Percentiles rank a stretch among this genome's conserved stretches.
phyloP scores from a whole-genome alignment of 2,797 vertebrate species.

The Tamandua tetradactyla region DNA sequence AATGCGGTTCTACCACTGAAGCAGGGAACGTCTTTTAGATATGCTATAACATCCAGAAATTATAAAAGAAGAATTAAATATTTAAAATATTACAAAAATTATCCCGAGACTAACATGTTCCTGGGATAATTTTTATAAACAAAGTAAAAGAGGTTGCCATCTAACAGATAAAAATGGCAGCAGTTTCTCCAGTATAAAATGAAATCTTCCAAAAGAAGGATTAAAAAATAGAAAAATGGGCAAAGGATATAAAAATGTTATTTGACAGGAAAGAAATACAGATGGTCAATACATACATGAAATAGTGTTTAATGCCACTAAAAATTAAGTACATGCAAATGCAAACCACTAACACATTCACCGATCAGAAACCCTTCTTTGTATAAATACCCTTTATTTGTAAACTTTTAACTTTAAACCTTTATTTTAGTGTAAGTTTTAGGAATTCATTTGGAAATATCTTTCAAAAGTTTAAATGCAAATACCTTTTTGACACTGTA shows the following conservation, averaged over 20 bases:
- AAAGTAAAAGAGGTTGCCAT: not conserved
- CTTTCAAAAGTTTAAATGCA: not conserved
- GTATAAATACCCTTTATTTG: not conserved
- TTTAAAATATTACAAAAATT: not conserved
- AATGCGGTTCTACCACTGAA: not conserved
- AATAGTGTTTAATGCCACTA: not conserved
- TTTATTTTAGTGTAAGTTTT: not conserved
- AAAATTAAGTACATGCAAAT: conserved; percentile 21
- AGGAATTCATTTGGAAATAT: not conserved
- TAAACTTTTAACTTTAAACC: not conserved
- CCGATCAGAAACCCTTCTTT: not conserved
- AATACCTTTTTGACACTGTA: not conserved
- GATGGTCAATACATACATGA: not conserved
- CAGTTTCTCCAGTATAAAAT: not conserved
- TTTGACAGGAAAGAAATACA: not conserved
- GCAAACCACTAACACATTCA: not conserved
- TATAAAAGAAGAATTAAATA: not conserved
- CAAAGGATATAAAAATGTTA: not conserved
- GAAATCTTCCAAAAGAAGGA: not conserved
- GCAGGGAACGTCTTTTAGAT: not conserved
- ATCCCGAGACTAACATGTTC: not conserved
- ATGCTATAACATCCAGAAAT: not conserved
- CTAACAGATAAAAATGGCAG: not conserved
- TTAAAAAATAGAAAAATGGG: not conserved
- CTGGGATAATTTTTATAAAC: too few relatives aligned